phyloP scores from a whole-genome alignment of 2,888 invertebrate genomes.

The Drosophila stalkeri region DNA sequence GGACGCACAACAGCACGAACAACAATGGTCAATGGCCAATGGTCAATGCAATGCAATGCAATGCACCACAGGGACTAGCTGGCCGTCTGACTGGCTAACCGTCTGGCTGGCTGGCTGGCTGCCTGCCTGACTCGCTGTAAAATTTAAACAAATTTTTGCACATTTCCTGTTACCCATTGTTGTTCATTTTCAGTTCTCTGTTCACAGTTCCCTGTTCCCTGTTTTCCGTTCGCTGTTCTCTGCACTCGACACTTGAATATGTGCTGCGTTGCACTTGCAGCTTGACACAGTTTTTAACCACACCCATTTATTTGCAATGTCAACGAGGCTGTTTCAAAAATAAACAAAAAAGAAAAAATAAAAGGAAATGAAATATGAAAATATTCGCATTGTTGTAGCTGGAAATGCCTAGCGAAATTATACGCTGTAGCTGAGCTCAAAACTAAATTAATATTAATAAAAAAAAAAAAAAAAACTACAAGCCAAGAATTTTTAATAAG shows the following conservation, averaged over 20 bases:
- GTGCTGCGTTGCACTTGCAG: conserved; percentile 63
- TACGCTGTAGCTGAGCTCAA: conserved; percentile 9
- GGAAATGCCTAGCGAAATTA: background rate
- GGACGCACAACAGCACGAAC: conserved; percentile 32
- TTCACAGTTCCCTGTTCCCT: background rate
- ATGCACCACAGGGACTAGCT: conserved; percentile 15
- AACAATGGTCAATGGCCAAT: conserved; percentile 46
- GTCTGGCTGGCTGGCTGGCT: conserved; percentile 12
- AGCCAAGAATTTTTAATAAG: background rate
- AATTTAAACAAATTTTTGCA: conserved; percentile 77
- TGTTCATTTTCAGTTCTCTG: conserved; percentile 12
- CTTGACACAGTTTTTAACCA: conserved; percentile 78
- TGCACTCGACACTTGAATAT: conserved; percentile 11
- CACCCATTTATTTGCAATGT: conserved; percentile 79
- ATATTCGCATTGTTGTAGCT: background rate
- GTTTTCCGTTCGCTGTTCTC: background rate
- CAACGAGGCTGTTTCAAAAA: conserved; percentile 53
- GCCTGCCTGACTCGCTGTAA: conserved; percentile 37
- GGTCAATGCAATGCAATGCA: conserved; percentile 37
- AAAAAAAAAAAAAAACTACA: too few species aligned
- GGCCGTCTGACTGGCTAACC: conserved; percentile 15
- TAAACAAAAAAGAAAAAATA: conserved; percentile 8
- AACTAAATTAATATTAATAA: background rate
- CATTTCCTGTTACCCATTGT: conserved; percentile 61
- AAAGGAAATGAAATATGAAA: background rate